These are phyloP conservation scores for Abramis brama DNA, from an alignment of 2,113 vertebrate species.

Conservation along the genomic window DNA sequence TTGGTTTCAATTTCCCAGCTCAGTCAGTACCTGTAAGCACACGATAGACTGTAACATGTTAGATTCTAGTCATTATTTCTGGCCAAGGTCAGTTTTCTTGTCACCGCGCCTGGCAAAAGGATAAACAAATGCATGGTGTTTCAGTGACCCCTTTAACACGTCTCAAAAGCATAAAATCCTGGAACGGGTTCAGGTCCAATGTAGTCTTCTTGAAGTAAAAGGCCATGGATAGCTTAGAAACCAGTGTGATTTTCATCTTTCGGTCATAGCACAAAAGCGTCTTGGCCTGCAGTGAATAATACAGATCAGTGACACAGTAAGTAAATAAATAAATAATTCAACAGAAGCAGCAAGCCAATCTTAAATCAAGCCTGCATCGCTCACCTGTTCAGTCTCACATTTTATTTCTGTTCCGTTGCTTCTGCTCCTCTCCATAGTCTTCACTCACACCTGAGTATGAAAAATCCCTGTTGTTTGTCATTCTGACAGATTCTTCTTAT, in stretches of 20 bases:
- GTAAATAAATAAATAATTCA: conserved; percentile 36
- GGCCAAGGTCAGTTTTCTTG: conserved; percentile 30
- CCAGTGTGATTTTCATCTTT: background rate
- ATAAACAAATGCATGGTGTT: conserved; percentile 8
- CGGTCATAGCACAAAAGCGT: background rate
- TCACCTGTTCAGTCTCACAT: conserved; percentile 29
- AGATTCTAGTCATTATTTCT: conserved; percentile 17
- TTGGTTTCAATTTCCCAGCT: conserved; percentile 10
- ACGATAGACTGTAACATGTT: background rate
- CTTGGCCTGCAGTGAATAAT: background rate
- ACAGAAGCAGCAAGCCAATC: conserved; percentile 1
- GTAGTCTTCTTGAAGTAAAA: background rate
- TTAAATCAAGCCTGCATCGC: background rate
- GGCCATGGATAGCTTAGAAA: background rate
- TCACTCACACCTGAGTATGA: conserved; percentile 27
- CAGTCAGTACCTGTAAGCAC: conserved; percentile 7
- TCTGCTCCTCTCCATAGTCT: background rate
- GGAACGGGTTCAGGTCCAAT: background rate
- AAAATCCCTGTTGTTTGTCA: conserved; percentile 34
- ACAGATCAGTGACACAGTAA: conserved; percentile 18
- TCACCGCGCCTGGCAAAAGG: background rate
- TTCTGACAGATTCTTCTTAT: conserved; percentile 21
- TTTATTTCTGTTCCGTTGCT: background rate
- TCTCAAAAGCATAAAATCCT: background rate
- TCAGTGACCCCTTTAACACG: background rate